Base-by-base conservation (phyloP, 2,797 vertebrate species). In the Chlorospingus semifuscus region DNA sequence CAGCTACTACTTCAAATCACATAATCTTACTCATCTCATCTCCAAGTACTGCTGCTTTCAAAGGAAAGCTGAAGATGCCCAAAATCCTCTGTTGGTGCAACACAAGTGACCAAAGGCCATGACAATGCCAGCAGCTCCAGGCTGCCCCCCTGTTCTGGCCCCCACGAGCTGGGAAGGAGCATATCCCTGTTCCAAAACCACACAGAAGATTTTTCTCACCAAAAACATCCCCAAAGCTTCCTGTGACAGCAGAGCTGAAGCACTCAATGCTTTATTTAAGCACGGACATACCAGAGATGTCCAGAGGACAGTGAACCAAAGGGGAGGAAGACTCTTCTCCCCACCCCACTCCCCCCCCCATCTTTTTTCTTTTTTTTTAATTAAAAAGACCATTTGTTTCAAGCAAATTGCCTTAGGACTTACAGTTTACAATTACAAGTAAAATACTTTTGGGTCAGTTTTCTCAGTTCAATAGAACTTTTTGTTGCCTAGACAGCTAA, bases 401-500 rank as follows among this genome's bases (percentile, higher is more conserved):
- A 66, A 95, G 82, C n/a, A 95, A 92, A 96, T 72, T 94, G 97
- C 97, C 97, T 96, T 87, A 93, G 97, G 97, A 96, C 83, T 93
- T 85, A 44, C 12, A 92, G 83, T 94, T 97, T 92, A 92, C 92
- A 91, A 97, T 96, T 96, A 95, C 82, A 96, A 97, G 95, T 96
- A 97, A 97, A 94, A 96, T 78, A 94, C 95, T 96, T 97, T 94
- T 95, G 77, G 60, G 87, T 93, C 70, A 56, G 50, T 92, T 96
- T 94, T 94, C 83, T 87, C 36, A 2, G 77, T 89, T 98, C 97
- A 98, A 98, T 95, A 96, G 96, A 88, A 97, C 95, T 95, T 97
- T 96, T 97, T 98, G 97, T 98, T 98, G 96, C 80, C 83, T 90
- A 89, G 84, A 96, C 80, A 96, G 94, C 94, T 96, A 97, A 97